Evolutionary conservation across 2,113 vertebrate genomes (phyloP), one percentile per base, ranked within the genome.

Genomic region (Psephotus haematonotus): DNA sequence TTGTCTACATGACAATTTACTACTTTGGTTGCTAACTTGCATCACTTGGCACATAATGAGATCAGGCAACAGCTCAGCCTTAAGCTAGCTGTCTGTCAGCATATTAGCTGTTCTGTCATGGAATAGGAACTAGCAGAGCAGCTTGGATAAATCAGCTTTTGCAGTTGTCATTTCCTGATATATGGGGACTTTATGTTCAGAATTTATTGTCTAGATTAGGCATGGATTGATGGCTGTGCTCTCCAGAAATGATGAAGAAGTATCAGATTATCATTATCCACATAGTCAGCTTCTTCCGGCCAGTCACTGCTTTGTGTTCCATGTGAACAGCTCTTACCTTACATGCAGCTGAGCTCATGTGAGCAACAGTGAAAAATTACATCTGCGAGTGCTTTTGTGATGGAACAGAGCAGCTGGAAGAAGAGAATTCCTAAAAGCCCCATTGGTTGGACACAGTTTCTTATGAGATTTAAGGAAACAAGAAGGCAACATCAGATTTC

Each of bases 101-200:
- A 63, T 55, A 77, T 92, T 77, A 96, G 79, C 93, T 83, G 8
- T 57, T 79, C 90, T 95, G 82, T 92, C 92, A 69, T 52, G 82
- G 80, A 90, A 71, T 23, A 14, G 94, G 76, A 92, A 63, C 79
- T 35, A 86, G 65, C 90, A 60, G 82, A 93, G 76, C 86, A 94
- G 93, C 93, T 84, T 88, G 93, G 93, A 92, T 90, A 90, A 95
- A 96, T 94, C 86, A 94, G 93, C 90, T 94, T 95, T 92, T 5
- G n/a, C 90, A 91, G 44, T 95, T 93, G 92, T 94, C 90, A 71
- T 94, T 93, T 81, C 80, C 90, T 68, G 69, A 88, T 74, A 4
- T 18, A 27, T 33, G 43, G 65, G 55, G 92, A 71, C 88, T 96
- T 86, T 44, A 35, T 43, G 52, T 59, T 80, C 13, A 71, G 81